Percentiles rank a stretch among this genome's conserved stretches.
phyloP scores from a whole-genome alignment of 2,113 vertebrate genomes.

The Ciconia maguari region DNA sequence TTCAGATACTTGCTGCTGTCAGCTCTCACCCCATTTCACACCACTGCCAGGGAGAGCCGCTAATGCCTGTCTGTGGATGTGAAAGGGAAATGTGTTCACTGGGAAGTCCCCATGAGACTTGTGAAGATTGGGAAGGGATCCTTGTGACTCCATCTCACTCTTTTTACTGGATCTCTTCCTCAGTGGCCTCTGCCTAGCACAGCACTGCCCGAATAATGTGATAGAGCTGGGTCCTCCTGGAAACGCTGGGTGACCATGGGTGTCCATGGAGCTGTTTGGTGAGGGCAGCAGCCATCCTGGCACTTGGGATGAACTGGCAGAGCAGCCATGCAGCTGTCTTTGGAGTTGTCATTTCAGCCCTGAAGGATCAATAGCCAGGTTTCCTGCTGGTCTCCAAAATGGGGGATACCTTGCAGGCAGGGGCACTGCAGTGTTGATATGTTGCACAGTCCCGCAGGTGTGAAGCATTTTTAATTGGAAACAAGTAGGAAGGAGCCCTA shows the following conservation, averaged over 20 bases:
- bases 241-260: background rate
- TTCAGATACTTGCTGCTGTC: background rate
- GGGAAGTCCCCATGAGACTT: background rate
- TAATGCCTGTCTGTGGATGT: background rate
- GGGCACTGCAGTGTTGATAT: background rate
- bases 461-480: background rate
- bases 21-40: background rate
- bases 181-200: background rate
- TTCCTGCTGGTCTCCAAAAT: background rate
- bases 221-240: background rate
- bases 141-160: background rate
- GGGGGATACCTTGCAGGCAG: background rate
- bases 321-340: background rate
- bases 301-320: background rate
- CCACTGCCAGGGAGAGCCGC: background rate
- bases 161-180: background rate
- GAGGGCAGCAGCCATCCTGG: background rate
- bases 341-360: background rate
- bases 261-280: accelerated
- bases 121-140: background rate
- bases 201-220: background rate
- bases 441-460: background rate
- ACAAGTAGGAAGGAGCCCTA: background rate
- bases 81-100: background rate
- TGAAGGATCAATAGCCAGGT: background rate